These are phyloP conservation scores for Epinotia demarniana DNA, from an alignment of 2,888 invertebrate species.

Conservation along the genomic window DNA sequence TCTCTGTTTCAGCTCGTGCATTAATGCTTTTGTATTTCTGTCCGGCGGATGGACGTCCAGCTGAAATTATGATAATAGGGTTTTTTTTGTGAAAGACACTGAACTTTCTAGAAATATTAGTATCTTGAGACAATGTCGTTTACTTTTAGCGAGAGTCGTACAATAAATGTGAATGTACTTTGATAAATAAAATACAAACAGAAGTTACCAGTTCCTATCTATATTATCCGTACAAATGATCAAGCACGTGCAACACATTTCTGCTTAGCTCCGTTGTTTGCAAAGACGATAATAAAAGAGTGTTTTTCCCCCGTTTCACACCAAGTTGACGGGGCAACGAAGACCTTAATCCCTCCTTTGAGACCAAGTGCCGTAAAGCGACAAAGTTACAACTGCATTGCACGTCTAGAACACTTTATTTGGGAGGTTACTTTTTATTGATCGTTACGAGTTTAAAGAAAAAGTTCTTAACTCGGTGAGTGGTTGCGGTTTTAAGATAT, in stretches of 20 bases:
- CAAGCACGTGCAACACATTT: slow-evolving; percentile 2
- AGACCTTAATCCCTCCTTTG: slow-evolving; percentile 28
- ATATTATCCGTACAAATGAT: slow-evolving; percentile 2
- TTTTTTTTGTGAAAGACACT: no score
- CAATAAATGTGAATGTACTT: no score
- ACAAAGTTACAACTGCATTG: slow-evolving; percentile 32
- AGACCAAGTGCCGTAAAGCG: slow-evolving; percentile 26
- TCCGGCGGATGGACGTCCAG: no score
- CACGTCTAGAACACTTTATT: slow-evolving; percentile 17
- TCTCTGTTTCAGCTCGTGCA: no score
- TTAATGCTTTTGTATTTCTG: no score
- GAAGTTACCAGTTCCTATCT: background rate
- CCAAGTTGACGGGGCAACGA: slow-evolving; percentile 19
- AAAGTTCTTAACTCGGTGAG: slow-evolving; percentile 12
- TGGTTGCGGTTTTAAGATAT: background rate
- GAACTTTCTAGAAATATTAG: no score
- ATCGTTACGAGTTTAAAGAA: slow-evolving; percentile 24
- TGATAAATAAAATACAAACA: no score
- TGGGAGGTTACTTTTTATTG: slow-evolving; percentile 26
- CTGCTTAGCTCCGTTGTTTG: background rate
- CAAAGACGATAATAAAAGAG: slow-evolving; percentile 11
- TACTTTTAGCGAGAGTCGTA: no score
- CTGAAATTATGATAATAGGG: no score
- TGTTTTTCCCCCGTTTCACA: slow-evolving; percentile 28
- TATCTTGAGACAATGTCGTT: no score